Percentiles rank a stretch among this genome's conserved stretches.
Evolutionary conservation across 2,797 vertebrate species (phyloP).

Genomic region (Podarcis siculus): DNA sequence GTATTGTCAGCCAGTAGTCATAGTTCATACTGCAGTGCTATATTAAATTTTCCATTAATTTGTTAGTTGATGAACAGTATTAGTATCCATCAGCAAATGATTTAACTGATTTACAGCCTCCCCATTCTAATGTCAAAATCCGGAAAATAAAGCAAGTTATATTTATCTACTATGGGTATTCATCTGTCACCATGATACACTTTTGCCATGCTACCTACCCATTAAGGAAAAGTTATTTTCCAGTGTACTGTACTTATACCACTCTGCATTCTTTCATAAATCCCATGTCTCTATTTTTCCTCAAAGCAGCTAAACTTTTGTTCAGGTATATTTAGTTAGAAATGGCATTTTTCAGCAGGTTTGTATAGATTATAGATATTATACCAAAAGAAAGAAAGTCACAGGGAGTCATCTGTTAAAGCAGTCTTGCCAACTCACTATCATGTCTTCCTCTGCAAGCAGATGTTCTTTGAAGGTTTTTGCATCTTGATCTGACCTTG

Average conservation of each 20-base stretch:
- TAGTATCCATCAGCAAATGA: neutral
- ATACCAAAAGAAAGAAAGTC: neutral
- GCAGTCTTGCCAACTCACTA: neutral
- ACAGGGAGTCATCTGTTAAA: neutral
- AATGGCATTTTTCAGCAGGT: neutral
- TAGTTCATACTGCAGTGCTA: neutral
- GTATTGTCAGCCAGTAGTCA: neutral
- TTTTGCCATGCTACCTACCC: neutral
- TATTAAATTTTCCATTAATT: neutral
- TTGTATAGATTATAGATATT: slow-evolving; percentile 9
- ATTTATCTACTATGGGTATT: neutral
- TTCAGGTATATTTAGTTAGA: slow-evolving; percentile 3
- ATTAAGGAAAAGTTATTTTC: neutral
- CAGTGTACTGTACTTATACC: neutral
- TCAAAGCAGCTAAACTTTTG: neutral
- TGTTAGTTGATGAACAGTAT: neutral
- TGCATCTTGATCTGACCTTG: neutral
- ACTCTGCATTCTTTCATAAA: neutral
- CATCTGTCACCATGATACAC: neutral
- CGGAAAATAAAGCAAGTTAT: neutral
- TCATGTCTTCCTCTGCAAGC: neutral
- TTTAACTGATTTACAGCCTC: neutral
- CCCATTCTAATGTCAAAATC: neutral
- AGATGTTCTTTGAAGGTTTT: neutral
- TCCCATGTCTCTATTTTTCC: slow-evolving; percentile 8